Conservation (phyloP, 2,113 vertebrate genomes). For the Natator depressus region DNA sequence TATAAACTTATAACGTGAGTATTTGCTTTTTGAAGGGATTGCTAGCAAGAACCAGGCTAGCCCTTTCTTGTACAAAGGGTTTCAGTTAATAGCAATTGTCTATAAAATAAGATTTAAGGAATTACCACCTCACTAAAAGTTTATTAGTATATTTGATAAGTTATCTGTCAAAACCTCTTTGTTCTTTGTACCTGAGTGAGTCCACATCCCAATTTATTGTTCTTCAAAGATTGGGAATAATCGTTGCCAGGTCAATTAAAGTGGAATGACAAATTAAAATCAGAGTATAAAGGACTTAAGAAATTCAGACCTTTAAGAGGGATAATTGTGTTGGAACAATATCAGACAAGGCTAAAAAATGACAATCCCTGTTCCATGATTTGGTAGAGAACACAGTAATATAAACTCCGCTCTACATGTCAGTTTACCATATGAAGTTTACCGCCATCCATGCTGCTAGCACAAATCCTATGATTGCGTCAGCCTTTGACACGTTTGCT, state of each 20-base stretch:
- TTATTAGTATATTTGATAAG: slow-evolving; percentile 27
- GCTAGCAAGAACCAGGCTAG: not conserved
- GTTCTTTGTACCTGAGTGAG: too few relatives aligned
- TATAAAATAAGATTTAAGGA: slow-evolving; percentile 43
- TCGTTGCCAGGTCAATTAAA: not conserved
- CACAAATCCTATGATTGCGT: not conserved
- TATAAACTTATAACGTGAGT: not conserved
- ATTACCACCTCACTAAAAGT: slow-evolving; percentile 22
- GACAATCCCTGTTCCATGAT: not conserved
- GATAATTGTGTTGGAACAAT: not conserved
- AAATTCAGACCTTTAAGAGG: not conserved
- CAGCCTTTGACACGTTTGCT: not conserved
- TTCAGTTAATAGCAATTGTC: slow-evolving; percentile 27
- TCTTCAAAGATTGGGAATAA: not conserved
- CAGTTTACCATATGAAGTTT: not conserved
- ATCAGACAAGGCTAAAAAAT: not conserved
- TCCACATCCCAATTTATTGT: not conserved
- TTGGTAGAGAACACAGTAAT: not conserved
- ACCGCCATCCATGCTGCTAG: not conserved
- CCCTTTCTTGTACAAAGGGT: not conserved
- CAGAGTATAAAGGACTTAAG: not conserved
- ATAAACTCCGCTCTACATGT: not conserved
- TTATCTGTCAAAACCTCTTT: not conserved
- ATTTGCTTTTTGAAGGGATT: not conserved
- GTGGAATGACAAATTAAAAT: not conserved